These are phyloP conservation scores for Therioaphis trifolii DNA, from an alignment of 2,888 invertebrate species.

Conservation along the genomic window DNA sequence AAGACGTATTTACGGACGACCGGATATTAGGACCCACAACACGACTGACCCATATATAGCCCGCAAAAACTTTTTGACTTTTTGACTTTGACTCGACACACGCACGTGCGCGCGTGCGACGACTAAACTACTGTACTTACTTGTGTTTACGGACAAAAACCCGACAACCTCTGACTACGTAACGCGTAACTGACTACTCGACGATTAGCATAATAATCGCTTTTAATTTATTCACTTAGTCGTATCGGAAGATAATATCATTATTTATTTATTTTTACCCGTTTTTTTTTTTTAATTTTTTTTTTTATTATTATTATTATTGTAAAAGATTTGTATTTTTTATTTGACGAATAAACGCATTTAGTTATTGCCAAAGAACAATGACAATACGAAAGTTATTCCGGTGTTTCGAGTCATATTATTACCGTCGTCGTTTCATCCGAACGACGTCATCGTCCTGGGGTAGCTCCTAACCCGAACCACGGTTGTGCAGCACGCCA, in stretches of 20 bases:
- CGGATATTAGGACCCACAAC: too few species aligned
- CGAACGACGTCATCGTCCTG: too few species aligned
- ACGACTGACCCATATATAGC: slow-evolving; percentile 35
- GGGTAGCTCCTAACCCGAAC: too few species aligned
- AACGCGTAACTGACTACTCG: slow-evolving; percentile 23
- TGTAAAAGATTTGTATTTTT: slow-evolving; percentile 45
- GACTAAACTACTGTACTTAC: too few species aligned
- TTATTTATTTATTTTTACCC: slow-evolving; percentile 47
- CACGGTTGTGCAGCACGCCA: too few species aligned
- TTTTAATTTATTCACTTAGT: background rate
- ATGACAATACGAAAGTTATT: slow-evolving; percentile 43
- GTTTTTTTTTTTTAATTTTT: slow-evolving; percentile 15
- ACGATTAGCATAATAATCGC: background rate
- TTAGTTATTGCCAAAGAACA: slow-evolving; percentile 52
- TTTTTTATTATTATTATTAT: too few species aligned
- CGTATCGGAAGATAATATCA: slow-evolving; percentile 49
- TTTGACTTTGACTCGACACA: too few species aligned
- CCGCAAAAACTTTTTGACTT: too few species aligned
- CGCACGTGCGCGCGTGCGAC: too few species aligned
- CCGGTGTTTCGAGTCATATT: background rate
- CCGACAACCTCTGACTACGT: background rate
- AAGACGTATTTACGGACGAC: slow-evolving; percentile 2
- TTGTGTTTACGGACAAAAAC: too few species aligned
- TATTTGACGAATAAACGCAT: slow-evolving; percentile 50
- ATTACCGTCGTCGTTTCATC: too few species aligned